Evolutionary conservation across 2,113 vertebrate genomes (phyloP).

Genomic region (Nipponia nippon): DNA sequence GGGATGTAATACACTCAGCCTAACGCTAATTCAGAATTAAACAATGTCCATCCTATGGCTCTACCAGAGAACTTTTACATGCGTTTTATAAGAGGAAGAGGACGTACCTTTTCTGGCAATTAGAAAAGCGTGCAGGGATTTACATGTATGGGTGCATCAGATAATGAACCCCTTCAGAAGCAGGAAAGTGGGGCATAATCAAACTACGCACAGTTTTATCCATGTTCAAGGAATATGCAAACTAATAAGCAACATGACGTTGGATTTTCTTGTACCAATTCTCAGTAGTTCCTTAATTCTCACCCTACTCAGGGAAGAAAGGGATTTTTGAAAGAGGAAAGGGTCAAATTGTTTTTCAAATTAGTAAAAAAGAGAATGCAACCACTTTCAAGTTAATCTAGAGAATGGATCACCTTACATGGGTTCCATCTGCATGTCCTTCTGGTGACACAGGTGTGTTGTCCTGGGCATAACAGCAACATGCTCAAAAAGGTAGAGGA

Average conservation of each 20-base stretch:
- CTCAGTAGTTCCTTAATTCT: background rate
- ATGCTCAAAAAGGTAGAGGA: background rate
- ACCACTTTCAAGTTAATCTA: background rate
- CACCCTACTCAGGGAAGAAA: background rate
- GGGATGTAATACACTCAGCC: background rate
- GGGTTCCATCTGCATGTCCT: background rate
- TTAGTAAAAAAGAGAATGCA: background rate
- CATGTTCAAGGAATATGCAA: background rate
- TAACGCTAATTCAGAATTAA: background rate
- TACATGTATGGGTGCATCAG: background rate
- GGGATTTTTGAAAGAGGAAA: background rate
- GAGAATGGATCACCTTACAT: background rate
- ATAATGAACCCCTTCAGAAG: background rate
- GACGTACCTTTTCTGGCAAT: background rate
- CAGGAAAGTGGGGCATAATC: background rate
- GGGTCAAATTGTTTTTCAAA: background rate
- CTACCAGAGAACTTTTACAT: background rate
- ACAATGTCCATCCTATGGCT: background rate
- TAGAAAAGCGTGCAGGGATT: background rate
- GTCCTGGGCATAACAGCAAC: background rate
- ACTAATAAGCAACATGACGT: background rate
- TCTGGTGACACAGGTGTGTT: background rate
- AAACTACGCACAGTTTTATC: background rate
- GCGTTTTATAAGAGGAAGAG: background rate
- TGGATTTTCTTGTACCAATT: background rate